phyloP scores from a whole-genome alignment of 1,140 invertebrate species.

The Zaprionus nigranus region DNA sequence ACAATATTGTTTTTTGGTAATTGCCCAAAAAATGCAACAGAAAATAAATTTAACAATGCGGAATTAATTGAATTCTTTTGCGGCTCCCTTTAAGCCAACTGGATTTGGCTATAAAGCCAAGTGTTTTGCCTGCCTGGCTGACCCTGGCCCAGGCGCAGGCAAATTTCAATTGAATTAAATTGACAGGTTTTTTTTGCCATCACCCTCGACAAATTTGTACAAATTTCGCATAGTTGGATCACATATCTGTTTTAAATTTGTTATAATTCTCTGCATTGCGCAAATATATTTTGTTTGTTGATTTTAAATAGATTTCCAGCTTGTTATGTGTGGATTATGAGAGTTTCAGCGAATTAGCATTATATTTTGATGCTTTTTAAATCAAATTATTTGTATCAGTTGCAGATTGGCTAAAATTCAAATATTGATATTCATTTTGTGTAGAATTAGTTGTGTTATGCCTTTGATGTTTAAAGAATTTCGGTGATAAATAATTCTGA shows the following conservation, averaged over 20 bases:
- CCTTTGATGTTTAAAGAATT: too few species aligned
- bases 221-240: neutral
- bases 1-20: conserved; percentile 24
- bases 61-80: conserved; percentile 29
- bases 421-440: too few species aligned
- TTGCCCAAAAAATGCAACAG: conserved; percentile 16
- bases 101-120: conserved; percentile 1
- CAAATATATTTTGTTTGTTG: neutral
- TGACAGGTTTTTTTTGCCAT: neutral
- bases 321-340: conserved; percentile 2
- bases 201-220: neutral
- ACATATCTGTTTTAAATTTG: neutral
- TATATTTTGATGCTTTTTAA: neutral
- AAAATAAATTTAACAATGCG: conserved; percentile 13
- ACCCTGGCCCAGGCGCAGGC: neutral
- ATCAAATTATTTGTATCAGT: too few species aligned
- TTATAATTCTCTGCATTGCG: neutral
- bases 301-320: neutral
- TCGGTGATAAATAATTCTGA: too few species aligned
- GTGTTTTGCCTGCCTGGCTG: neutral
- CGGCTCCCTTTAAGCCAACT: neutral
- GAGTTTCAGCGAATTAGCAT: neutral
- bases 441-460: too few species aligned
- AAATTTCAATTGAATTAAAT: conserved; percentile 5
- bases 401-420: too few species aligned